These are phyloP conservation scores for Eupithecia subumbrata DNA, from an alignment of 2,888 invertebrate species.

Conservation along the genomic window DNA sequence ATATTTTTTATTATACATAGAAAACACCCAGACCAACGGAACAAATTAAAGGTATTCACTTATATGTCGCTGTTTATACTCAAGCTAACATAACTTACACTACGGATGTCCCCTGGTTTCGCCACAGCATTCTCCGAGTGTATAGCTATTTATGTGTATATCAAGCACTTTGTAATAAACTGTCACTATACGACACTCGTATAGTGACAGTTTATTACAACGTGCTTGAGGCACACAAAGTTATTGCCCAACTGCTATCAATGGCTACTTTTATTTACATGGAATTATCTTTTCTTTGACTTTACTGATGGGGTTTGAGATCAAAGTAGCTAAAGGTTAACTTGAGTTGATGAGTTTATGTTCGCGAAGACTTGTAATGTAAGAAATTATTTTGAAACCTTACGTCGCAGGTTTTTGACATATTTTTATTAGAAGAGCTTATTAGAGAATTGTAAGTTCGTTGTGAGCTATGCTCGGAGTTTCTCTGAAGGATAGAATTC, in stretches of 20 bases:
- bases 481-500: too few relatives aligned
- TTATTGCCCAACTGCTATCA: background rate
- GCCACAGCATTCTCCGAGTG: background rate
- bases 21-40: too few relatives aligned
- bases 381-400: background rate
- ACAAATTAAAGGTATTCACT: too few relatives aligned
- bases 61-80: background rate
- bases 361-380: background rate
- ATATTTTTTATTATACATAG: too few relatives aligned
- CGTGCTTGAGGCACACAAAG: background rate
- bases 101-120: background rate
- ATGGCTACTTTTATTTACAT: slow-evolving; percentile 3
- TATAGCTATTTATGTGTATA: background rate
- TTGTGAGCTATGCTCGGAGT: too few relatives aligned
- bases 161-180: too few relatives aligned
- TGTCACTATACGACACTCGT: too few relatives aligned
- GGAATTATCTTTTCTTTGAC: slow-evolving; percentile 1
- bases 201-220: background rate
- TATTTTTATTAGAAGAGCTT: background rate
- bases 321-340: background rate
- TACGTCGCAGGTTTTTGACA: background rate
- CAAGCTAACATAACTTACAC: background rate
- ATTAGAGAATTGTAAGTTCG: background rate
- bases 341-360: background rate
- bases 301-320: background rate